Evolutionary conservation across 92 coral and sea anemone species (phyloP), one percentile per base, ranked within the genome.

Genomic region (Epizoanthus ramosus): DNA sequence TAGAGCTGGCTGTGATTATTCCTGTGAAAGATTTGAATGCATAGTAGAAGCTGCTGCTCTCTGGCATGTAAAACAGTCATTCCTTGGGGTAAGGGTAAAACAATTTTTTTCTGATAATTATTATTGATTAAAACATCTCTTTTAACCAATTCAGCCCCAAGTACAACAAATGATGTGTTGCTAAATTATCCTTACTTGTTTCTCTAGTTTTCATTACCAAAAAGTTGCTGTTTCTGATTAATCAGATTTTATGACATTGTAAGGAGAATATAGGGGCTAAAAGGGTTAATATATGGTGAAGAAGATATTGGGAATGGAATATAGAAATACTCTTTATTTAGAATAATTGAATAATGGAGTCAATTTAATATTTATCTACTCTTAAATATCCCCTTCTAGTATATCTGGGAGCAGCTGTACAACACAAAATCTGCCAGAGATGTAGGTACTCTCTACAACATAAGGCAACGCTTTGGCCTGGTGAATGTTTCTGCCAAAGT

Each of bases 11-110:
- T 84, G 92, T 63, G 88, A 88, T 35, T 10, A 47, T 28, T 16
- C 43, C 19, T 21, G 64, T 58, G 88, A 84, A 43, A 84, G 73
- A 50, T 88, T 77, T 79, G 80, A 88, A 52, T 63, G 60, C 9
- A 70, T 88, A 33, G 84, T 83, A 15, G 91, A 79, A 83, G 37
- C 61, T 10, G 68, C 81, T 53, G 73, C 91, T 3, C 25, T 71
- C 18, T 84, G 91, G 91, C 91, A 84, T 77, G 65, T 70, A 18
- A 89, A 89, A 60, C 92, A 89, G 60, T 63, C 89, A 28, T 85
- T 85, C 73, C 84, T 85, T 15, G 86, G 86, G 86, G 92, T 85
- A 84, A 84, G 66, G 14, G 5, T 50, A 25, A 58, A 25, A 19
- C 6, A 21, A 10, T 21, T 0, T 13, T 37, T 8, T 41, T 12